Evolutionary conservation across 1,140 invertebrate species (phyloP).

Genomic region (Meloidogyne hapla): DNA sequence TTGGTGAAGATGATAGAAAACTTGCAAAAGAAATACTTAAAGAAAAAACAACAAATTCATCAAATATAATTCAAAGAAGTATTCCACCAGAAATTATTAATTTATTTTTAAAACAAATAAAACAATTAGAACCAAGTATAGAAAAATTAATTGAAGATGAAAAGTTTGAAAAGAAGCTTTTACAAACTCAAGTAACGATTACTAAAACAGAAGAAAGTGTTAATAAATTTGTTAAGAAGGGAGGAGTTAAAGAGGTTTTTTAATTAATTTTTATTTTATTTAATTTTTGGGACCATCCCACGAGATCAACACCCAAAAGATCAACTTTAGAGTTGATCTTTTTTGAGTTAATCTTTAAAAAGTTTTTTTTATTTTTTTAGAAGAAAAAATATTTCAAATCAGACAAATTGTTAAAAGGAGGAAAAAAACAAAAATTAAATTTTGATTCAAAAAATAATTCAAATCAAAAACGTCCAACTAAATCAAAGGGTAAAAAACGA

Average conservation of each 20-base stretch:
- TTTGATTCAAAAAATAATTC: neutral
- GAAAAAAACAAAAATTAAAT: neutral
- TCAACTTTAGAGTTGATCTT: too few relatives aligned
- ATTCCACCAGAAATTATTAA: conserved; percentile 71
- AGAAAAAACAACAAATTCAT: conserved; percentile 64
- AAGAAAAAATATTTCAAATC: neutral
- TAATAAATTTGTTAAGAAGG: conserved; percentile 1
- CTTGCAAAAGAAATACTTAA: conserved; percentile 89
- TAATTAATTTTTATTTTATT: too few relatives aligned
- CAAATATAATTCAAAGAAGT: conserved; percentile 79
- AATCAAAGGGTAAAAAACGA: conserved; percentile 8
- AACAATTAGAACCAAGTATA: conserved; percentile 12
- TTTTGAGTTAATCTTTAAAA: too few relatives aligned
- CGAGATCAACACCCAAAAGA: too few relatives aligned
- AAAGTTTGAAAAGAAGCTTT: conserved; percentile 14
- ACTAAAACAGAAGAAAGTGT: conserved; percentile 10
- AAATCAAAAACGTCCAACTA: neutral
- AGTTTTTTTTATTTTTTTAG: neutral
- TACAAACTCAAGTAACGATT: neutral
- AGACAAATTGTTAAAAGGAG: neutral
- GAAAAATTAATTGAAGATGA: conserved; percentile 25
- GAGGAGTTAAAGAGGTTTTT: neutral
- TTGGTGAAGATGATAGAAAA: conserved; percentile 84
- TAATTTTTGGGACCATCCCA: too few relatives aligned
- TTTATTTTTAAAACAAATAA: conserved; percentile 9